Conservation (phyloP, 2,113 vertebrate genomes). For the zebrafish (Danio rerio) region DNA sequence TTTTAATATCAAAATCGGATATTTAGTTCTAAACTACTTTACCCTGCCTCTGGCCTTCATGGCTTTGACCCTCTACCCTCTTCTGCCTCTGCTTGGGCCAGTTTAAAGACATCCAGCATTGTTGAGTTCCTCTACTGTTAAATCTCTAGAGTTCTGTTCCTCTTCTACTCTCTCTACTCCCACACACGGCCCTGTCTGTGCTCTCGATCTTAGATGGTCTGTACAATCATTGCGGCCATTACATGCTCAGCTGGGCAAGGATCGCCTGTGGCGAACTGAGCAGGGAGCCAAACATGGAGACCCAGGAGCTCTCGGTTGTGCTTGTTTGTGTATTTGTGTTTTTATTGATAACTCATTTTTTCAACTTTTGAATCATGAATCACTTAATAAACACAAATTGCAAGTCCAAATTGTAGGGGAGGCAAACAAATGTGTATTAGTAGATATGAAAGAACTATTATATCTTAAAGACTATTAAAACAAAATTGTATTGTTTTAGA, state of each 20-base stretch:
- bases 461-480: neutral
- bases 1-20: neutral
- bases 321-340: constrained; percentile 35
- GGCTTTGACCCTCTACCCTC: neutral
- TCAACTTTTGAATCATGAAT: neutral
- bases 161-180: neutral
- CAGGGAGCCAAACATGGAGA: constrained; percentile 21
- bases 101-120: constrained; percentile 8
- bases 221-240: constrained; percentile 54
- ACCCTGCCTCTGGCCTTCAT: neutral
- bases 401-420: neutral
- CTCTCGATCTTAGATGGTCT: constrained; percentile 39
- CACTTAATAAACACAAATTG: neutral
- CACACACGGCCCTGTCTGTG: constrained; percentile 11
- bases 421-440: neutral
- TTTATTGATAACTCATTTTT: constrained; percentile 16
- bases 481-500: neutral
- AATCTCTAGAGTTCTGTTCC: constrained; percentile 11
- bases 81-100: neutral
- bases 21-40: neutral
- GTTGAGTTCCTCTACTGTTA: neutral
- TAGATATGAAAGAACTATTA: neutral
- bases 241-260: constrained; percentile 52
- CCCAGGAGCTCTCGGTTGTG: constrained; percentile 13
- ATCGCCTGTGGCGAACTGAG: constrained; percentile 38